phyloP scores from a whole-genome alignment of 2,797 vertebrate species.

The Tympanoctomys barrerae region DNA sequence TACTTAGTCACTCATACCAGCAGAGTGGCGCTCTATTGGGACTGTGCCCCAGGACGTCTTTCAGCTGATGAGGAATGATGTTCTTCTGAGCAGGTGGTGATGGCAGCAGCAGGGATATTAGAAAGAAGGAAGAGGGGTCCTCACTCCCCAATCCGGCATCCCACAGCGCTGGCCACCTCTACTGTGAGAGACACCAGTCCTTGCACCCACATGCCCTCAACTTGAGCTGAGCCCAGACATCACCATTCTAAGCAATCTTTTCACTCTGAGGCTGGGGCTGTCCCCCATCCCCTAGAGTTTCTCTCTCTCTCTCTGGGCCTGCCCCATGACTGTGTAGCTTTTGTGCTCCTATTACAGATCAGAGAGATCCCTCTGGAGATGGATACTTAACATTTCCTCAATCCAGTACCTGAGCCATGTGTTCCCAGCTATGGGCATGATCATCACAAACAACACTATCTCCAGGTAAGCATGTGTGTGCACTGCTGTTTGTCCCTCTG shows the following conservation, averaged over 20 bases:
- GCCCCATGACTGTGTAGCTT: background rate
- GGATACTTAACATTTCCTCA: constrained; percentile 82
- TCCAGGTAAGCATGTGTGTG: constrained; percentile 89
- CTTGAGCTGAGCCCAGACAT: too few relatives aligned
- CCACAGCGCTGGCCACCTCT: background rate
- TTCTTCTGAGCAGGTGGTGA: background rate
- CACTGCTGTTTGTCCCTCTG: constrained; percentile 83
- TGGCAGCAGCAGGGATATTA: background rate
- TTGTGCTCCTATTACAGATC: constrained; percentile 22
- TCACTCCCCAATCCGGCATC: background rate
- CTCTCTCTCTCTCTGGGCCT: background rate
- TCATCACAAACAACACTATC: constrained; percentile 86
- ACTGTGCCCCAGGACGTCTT: background rate
- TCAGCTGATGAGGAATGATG: background rate
- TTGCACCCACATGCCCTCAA: background rate
- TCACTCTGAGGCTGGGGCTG: background rate
- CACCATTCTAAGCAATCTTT: background rate
- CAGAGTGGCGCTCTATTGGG: background rate
- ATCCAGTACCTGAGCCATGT: constrained; percentile 84
- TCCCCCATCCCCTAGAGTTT: background rate
- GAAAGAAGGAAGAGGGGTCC: background rate
- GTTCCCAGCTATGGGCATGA: constrained; percentile 71
- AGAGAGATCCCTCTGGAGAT: constrained; percentile 51
- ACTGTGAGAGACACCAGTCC: background rate
- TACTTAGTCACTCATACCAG: background rate